phyloP scores from a whole-genome alignment of 1,140 invertebrate species.

The Panulirus ornatus region DNA sequence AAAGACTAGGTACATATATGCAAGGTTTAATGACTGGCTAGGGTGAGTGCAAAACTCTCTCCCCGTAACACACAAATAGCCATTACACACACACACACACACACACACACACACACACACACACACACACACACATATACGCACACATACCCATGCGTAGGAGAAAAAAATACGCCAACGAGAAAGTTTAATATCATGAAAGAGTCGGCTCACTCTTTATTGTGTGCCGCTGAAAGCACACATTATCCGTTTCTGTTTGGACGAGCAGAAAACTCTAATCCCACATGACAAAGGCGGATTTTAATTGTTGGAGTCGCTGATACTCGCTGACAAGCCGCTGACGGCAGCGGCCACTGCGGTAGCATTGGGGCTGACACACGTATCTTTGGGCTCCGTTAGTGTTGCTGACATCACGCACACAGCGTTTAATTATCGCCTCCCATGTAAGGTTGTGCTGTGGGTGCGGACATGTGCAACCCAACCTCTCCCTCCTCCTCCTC shows the following conservation, averaged over 20 bases:
- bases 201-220: conserved; percentile 41
- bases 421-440: too few relatives aligned
- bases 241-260: conserved; percentile 63
- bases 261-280: conserved; percentile 56
- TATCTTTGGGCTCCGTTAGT: neutral
- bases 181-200: conserved; percentile 42
- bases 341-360: neutral
- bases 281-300: conserved; percentile 55
- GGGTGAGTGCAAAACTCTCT: too few relatives aligned
- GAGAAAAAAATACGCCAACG: conserved; percentile 7
- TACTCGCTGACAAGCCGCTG: conserved; percentile 31
- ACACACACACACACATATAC: neutral
- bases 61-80: too few relatives aligned
- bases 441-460: too few relatives aligned
- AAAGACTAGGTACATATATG: too few relatives aligned
- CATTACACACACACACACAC: conserved; percentile 15
- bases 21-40: too few relatives aligned
- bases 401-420: neutral
- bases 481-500: too few relatives aligned
- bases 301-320: conserved; percentile 25
- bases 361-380: neutral
- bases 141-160: too few relatives aligned
- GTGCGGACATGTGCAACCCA: too few relatives aligned
- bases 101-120: neutral
- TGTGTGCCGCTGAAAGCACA: conserved; percentile 46